phyloP scores from a whole-genome alignment of 1,140 invertebrate species.

The Philotrypesis tridentata region DNA sequence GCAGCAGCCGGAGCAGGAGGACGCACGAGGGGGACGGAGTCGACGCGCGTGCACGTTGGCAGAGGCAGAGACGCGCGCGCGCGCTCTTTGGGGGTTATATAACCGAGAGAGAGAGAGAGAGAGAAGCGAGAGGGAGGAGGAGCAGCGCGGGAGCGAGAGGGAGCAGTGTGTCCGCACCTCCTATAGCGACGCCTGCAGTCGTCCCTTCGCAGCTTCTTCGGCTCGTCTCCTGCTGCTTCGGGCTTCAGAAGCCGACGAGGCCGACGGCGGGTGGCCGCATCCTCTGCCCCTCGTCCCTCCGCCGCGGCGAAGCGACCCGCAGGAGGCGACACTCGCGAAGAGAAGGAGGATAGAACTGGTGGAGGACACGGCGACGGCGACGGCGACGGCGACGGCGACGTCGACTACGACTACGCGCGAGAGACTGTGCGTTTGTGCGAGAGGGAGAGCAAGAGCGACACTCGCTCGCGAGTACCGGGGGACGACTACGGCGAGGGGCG shows the following conservation, averaged over 20 bases:
- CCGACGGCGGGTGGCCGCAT: too few species aligned
- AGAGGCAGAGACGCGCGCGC: too few species aligned
- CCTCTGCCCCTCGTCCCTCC: too few species aligned
- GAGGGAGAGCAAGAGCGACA: neutral
- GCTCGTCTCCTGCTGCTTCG: too few species aligned
- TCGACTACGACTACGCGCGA: too few species aligned
- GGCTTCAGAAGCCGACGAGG: too few species aligned
- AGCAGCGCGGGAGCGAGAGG: neutral
- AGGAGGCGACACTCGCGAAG: neutral
- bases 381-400: neutral
- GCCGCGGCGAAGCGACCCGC: too few species aligned
- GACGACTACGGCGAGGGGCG: conserved; percentile 18
- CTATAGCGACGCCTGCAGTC: neutral
- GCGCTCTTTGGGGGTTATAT: conserved; percentile 2
- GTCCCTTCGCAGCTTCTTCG: neutral
- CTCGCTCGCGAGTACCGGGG: conserved; percentile 27
- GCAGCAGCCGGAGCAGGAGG: neutral
- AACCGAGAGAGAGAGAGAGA: neutral
- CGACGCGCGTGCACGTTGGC: neutral
- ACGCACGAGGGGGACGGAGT: too few species aligned
- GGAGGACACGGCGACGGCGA: neutral
- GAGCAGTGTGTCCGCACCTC: neutral
- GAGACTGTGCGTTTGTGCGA: neutral
- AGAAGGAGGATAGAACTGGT: neutral
- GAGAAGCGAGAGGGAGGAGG: neutral